These are phyloP conservation scores for Hiodon alosoides DNA, from an alignment of 2,113 vertebrate species.

Conservation along the genomic window DNA sequence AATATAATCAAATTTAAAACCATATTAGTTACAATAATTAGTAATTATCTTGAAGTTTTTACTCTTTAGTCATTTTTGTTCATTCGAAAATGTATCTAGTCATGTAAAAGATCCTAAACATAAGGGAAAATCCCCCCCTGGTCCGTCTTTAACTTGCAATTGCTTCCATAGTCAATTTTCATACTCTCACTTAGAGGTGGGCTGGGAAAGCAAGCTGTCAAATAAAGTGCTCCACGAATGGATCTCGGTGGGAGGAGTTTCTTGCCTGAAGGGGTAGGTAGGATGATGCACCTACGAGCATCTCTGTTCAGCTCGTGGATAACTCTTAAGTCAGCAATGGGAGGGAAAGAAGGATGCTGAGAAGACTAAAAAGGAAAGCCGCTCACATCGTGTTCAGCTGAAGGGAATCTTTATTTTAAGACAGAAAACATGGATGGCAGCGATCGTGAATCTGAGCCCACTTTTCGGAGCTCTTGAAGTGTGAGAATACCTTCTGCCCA, in stretches of 20 bases:
- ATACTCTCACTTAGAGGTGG: slow-evolving; percentile 31
- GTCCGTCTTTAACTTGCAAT: not conserved
- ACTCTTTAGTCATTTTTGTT: no score
- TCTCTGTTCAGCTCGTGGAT: slow-evolving; percentile 41
- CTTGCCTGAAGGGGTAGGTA: slow-evolving; percentile 46
- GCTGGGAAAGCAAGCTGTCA: slow-evolving; percentile 43
- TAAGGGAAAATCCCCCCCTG: not conserved
- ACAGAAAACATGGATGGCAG: slow-evolving; percentile 33
- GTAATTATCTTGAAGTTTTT: no score
- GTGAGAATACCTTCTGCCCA: slow-evolving; percentile 15
- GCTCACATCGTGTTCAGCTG: slow-evolving; percentile 20
- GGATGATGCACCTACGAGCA: slow-evolving; percentile 56
- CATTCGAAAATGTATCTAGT: no score
- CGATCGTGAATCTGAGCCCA: slow-evolving; percentile 29
- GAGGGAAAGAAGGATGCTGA: slow-evolving; percentile 26
- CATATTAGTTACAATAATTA: no score
- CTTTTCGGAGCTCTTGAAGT: slow-evolving; percentile 25
- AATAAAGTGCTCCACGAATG: slow-evolving; percentile 56
- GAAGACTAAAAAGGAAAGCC: slow-evolving; percentile 24
- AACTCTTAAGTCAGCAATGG: slow-evolving; percentile 39
- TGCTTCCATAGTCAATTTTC: slow-evolving; percentile 2
- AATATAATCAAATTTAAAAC: no score
- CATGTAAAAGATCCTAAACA: no score
- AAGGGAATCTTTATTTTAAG: slow-evolving; percentile 22
- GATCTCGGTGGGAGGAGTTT: slow-evolving; percentile 65